These are phyloP conservation scores for Nerophis lumbriciformis DNA, from an alignment of 2,113 vertebrate species.

Conservation along the genomic window DNA sequence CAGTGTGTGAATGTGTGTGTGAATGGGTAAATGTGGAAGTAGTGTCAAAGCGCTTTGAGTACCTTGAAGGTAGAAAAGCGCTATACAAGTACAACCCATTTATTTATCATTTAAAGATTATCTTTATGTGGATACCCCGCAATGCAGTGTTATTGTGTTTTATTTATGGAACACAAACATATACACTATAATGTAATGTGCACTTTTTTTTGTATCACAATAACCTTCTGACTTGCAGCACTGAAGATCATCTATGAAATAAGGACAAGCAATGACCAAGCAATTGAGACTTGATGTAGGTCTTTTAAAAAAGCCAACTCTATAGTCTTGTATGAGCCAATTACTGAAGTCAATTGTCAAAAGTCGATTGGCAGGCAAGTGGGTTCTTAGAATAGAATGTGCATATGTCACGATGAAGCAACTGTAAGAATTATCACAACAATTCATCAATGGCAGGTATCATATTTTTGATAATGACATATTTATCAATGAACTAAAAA, in stretches of 20 bases:
- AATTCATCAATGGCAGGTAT: neutral
- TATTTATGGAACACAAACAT: constrained; percentile 22
- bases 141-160: constrained; percentile 18
- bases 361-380: no score
- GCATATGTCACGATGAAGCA: neutral
- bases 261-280: constrained; percentile 10
- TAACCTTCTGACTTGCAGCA: constrained; percentile 7
- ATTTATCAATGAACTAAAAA: no score
- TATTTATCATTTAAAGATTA: no score
- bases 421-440: neutral
- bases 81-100: no score
- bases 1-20: no score
- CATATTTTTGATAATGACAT: no score
- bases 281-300: no score
- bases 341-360: neutral
- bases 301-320: no score
- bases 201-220: neutral
- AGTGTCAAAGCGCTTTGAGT: no score
- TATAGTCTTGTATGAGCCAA: no score
- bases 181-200: constrained; percentile 28
- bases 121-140: neutral
- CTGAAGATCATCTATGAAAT: neutral
- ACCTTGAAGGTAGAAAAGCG: no score
- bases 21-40: no score
- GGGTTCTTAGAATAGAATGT: neutral